These are phyloP conservation scores for Pitangus sulphuratus DNA, from an alignment of 2,797 vertebrate species.

Conservation along the genomic window DNA sequence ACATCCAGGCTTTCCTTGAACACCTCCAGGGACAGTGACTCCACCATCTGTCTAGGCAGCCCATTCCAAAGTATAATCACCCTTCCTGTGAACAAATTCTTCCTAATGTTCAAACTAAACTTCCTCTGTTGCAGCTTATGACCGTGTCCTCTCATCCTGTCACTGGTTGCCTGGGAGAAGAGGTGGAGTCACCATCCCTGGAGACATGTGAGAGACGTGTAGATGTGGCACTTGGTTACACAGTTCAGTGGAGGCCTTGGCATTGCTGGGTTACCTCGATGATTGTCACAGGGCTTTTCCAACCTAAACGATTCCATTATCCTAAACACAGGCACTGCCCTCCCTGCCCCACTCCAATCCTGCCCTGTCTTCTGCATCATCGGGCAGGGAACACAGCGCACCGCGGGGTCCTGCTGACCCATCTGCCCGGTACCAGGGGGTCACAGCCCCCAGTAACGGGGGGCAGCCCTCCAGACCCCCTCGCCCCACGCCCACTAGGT, in stretches of 20 bases:
- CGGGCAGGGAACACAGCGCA: neutral
- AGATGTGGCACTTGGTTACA: neutral
- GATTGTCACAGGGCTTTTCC: neutral
- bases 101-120: neutral
- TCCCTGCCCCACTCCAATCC: neutral
- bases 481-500: neutral
- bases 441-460: neutral
- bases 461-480: neutral
- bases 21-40: neutral
- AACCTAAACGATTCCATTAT: fast-evolving
- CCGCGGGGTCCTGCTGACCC: neutral
- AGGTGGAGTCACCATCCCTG: neutral
- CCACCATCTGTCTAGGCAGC: neutral
- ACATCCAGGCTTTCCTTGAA: neutral
- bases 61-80: neutral
- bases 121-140: neutral
- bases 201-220: neutral
- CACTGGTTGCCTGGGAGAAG: too few relatives aligned
- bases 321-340: neutral
- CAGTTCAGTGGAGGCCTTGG: neutral
- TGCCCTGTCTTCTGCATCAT: neutral
- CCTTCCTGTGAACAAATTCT: neutral
- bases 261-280: neutral
- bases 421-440: fast-evolving
- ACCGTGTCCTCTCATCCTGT: neutral